Conservation (phyloP, 1,140 invertebrate genomes). For the Colletes latitarsis region DNA sequence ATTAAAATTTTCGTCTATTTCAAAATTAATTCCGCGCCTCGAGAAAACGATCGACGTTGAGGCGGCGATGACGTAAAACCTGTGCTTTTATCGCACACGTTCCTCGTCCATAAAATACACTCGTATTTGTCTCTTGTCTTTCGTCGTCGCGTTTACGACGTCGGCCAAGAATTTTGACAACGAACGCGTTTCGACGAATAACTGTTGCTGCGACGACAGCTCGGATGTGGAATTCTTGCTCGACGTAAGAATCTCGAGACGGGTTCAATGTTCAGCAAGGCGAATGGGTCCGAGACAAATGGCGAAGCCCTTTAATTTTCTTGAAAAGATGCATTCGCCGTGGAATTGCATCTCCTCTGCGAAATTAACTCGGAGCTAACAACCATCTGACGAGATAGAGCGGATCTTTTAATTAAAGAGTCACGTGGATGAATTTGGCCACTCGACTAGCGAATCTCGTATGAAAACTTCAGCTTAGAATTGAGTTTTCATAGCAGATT, state of each 20-base stretch:
- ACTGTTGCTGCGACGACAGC: neutral
- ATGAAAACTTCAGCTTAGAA: neutral
- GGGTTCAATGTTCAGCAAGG: neutral
- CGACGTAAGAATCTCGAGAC: neutral
- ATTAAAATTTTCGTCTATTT: slow-evolving; percentile 11
- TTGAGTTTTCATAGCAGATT: too few relatives aligned
- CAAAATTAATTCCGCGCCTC: neutral
- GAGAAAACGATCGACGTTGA: neutral
- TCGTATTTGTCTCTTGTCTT: neutral
- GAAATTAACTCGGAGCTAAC: slow-evolving; percentile 26
- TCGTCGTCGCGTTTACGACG: neutral
- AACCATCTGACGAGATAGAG: neutral
- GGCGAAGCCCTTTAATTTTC: neutral
- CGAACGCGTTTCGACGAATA: neutral
- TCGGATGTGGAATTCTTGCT: neutral
- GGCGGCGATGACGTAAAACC: neutral
- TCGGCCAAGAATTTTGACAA: neutral
- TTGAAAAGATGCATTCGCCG: slow-evolving; percentile 11
- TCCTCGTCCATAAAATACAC: neutral
- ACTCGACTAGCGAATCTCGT: too few relatives aligned
- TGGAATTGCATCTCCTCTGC: slow-evolving; percentile 6
- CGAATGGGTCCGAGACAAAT: neutral
- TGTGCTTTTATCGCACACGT: neutral
- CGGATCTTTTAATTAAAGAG: slow-evolving; percentile 45
- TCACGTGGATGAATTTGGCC: slow-evolving; percentile 26